These are phyloP conservation scores for Athrips mouffetella DNA, from an alignment of 2,888 invertebrate genomes.

Conservation along the genomic window DNA sequence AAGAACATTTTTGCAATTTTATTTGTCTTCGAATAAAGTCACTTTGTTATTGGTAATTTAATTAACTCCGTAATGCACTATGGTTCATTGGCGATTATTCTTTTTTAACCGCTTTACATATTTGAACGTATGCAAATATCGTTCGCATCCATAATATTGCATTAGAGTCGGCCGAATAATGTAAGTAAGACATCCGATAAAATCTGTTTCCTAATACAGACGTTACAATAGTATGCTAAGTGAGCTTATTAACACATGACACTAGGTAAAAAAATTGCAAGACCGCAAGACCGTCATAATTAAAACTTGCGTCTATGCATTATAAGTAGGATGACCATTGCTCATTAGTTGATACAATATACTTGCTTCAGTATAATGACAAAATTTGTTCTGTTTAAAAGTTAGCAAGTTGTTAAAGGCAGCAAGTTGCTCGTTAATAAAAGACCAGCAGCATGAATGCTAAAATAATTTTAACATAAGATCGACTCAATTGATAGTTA, in stretches of 20 bases:
- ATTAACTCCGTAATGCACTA: neutral
- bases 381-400: too few species aligned
- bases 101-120: conserved; percentile 3
- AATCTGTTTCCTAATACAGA: conserved; percentile 18
- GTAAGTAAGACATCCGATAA: conserved; percentile 1
- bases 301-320: conserved; percentile 28
- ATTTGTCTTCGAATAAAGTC: neutral
- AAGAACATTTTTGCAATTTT: neutral
- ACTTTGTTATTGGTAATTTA: neutral
- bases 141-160: conserved; percentile 2
- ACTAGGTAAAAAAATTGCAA: conserved; percentile 30
- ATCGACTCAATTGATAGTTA: too few species aligned
- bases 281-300: conserved; percentile 46
- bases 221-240: conserved; percentile 34
- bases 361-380: too few species aligned
- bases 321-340: conserved; percentile 14
- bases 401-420: too few species aligned
- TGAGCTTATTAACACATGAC: conserved; percentile 34
- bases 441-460: too few species aligned
- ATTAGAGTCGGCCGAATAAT: neutral
- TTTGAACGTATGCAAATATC: conserved; percentile 2
- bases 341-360: too few species aligned
- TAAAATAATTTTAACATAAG: too few species aligned
- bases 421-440: too few species aligned
- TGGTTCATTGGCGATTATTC: neutral